phyloP scores from a whole-genome alignment of 2,797 vertebrate species.

The Eurystomus glaucurus region DNA sequence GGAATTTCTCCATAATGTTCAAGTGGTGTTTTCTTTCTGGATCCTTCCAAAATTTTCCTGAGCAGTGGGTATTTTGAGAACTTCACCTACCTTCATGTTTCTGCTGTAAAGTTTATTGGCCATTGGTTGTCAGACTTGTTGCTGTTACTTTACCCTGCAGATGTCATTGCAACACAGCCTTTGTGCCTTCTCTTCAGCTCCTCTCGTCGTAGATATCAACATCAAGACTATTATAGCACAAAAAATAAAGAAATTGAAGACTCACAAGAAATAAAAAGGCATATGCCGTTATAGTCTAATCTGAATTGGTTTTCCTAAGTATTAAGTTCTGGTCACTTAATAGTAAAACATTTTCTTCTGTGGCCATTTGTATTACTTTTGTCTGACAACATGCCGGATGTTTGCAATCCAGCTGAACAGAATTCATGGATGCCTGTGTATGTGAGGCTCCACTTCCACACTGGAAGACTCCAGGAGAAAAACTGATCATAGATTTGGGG shows the following conservation, averaged over 20 bases:
- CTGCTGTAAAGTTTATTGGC: background rate
- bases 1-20: background rate
- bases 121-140: background rate
- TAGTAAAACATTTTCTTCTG: background rate
- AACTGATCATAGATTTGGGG: fast-evolving
- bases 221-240: background rate
- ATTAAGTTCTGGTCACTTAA: background rate
- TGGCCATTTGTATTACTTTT: background rate
- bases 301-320: background rate
- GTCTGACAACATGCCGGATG: background rate
- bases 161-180: background rate
- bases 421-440: background rate
- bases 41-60: background rate
- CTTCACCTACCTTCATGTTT: background rate
- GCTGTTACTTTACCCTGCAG: background rate
- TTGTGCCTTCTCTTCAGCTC: background rate
- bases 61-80: background rate
- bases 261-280: background rate
- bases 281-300: background rate
- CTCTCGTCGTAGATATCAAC: background rate
- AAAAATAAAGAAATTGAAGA: background rate
- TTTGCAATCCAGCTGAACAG: background rate
- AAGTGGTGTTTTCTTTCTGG: background rate
- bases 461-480: background rate
- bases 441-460: background rate